These are phyloP conservation scores for Aplochiton taeniatus DNA, from an alignment of 2,797 vertebrate genomes.

Conservation along the genomic window DNA sequence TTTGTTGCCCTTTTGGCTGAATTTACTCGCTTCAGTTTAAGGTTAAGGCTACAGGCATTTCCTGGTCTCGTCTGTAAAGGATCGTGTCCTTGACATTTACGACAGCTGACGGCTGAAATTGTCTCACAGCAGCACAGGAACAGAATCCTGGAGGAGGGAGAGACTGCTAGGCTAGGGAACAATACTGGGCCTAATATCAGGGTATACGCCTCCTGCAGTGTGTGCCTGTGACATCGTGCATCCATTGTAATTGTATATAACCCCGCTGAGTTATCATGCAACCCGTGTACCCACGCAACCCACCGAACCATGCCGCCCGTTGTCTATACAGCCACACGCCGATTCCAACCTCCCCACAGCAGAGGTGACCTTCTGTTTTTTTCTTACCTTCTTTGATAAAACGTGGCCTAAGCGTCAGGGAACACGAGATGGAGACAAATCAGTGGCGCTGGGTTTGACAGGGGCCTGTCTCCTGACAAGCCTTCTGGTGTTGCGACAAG, in stretches of 20 bases:
- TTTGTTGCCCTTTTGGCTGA: constrained; percentile 19
- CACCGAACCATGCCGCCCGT: not conserved
- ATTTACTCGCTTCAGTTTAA: constrained; percentile 22
- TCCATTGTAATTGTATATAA: constrained; percentile 38
- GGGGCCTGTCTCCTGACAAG: constrained; percentile 39
- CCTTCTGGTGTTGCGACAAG: constrained; percentile 45
- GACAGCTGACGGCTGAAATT: constrained; percentile 29
- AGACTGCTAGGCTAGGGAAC: constrained; percentile 2
- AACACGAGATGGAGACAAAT: constrained; percentile 51
- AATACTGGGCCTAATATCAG: not conserved
- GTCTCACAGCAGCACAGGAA: constrained; percentile 38
- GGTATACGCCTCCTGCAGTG: constrained; percentile 32
- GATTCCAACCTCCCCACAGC: constrained; percentile 31
- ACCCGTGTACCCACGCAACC: not conserved
- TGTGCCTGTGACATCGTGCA: constrained; percentile 20
- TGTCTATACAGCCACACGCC: constrained; percentile 20
- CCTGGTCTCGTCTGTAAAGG: constrained; percentile 21
- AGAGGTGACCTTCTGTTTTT: constrained; percentile 54
- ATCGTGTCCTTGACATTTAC: constrained; percentile 65
- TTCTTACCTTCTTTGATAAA: constrained; percentile 34
- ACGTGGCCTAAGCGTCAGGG: constrained; percentile 25
- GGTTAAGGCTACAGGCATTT: constrained; percentile 14
- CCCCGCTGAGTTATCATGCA: constrained; percentile 21
- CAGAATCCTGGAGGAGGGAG: not conserved
- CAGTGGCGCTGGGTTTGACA: constrained; percentile 41